Evolutionary conservation across 2,797 vertebrate genomes (phyloP).

Genomic region (Falco naumanni): DNA sequence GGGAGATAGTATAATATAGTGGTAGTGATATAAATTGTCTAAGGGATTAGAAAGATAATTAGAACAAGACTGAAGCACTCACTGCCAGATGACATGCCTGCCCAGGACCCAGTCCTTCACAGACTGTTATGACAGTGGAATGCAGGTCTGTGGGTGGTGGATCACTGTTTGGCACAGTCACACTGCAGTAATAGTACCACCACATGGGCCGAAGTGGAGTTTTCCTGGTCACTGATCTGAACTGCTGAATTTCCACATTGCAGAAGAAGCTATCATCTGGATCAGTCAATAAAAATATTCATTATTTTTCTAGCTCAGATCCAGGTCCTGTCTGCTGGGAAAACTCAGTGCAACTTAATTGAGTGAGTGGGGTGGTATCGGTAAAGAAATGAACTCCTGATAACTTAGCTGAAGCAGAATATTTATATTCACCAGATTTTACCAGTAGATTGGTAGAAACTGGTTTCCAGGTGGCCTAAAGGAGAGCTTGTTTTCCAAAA

Average conservation of each 20-base stretch:
- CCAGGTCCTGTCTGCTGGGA: not conserved
- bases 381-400: not conserved
- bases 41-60: not conserved
- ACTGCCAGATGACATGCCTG: not conserved
- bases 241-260: not conserved
- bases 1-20: not conserved
- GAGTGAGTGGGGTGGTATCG: not conserved
- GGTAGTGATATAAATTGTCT: not conserved
- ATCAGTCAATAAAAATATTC: not conserved
- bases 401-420: not conserved
- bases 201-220: not conserved
- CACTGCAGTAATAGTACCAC: not conserved
- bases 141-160: not conserved
- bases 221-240: not conserved
- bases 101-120: not conserved
- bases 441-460: rapidly evolving
- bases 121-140: not conserved
- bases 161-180: not conserved
- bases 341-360: not conserved
- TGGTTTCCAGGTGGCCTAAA: not conserved
- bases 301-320: not conserved
- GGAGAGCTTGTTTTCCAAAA: not conserved
- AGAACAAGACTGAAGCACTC: not conserved
- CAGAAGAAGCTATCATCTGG: not conserved
- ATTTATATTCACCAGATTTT: not conserved